A percentile compares a stretch with the other conserved stretches of the same genome.
Evolutionary conservation across 2,888 invertebrate genomes (phyloP).

Genomic region (Miltochrista miniata): DNA sequence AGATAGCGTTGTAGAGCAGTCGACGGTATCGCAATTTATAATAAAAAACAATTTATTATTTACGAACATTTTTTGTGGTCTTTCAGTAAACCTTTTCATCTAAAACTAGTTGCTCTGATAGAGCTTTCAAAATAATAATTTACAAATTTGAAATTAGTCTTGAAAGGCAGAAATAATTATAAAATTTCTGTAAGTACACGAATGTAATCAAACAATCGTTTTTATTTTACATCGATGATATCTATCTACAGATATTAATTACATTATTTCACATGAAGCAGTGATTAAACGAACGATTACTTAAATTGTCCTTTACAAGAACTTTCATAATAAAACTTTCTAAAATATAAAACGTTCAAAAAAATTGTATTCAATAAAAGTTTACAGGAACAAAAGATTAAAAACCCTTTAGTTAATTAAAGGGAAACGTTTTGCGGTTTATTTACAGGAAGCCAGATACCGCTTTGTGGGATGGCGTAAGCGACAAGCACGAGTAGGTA

Average conservation of each 20-base stretch:
- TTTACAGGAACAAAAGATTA: constrained; percentile 22
- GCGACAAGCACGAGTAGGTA: too few species aligned
- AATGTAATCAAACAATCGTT: not conserved
- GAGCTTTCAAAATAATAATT: too few species aligned
- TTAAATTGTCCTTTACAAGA: too few species aligned
- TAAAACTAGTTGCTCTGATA: too few species aligned
- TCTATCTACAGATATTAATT: not conserved
- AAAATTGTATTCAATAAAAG: constrained; percentile 23
- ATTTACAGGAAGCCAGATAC: constrained; percentile 30
- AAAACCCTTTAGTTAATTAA: constrained; percentile 48
- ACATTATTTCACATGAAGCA: not conserved
- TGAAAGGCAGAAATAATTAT: too few species aligned
- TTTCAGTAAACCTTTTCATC: too few species aligned
- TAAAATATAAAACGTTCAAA: constrained; percentile 3
- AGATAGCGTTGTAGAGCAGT: too few species aligned
- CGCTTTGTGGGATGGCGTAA: constrained; percentile 16
- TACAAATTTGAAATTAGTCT: too few species aligned
- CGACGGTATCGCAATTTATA: too few species aligned
- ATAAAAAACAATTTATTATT: too few species aligned
- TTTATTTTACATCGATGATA: not conserved
- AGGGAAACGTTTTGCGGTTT: constrained; percentile 41
- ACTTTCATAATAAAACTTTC: too few species aligned
- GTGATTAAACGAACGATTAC: not conserved
- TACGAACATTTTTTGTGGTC: too few species aligned
- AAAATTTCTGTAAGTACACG: not conserved